Conservation (phyloP, 2,113 vertebrate species). For the cat (Felis catus) region F.catus_Fca126_mat1.0 CM031427.1:25611001-25611500, state of each 20-base stretch:
- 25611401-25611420: neutral
- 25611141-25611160: neutral
- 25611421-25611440: neutral
- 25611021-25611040: neutral
- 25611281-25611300: neutral
- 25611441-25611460: neutral
- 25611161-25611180: neutral
- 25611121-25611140: neutral
- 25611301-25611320: neutral
- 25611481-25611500: neutral
- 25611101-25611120: neutral
- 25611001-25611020: neutral
- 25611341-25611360: neutral
- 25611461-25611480: neutral
- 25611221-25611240: neutral
- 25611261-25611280: neutral
- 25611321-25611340: neutral
- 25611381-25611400: neutral
- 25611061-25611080: neutral
- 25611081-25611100: neutral
- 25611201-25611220: neutral
- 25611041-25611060: neutral
- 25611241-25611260: neutral
- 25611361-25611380: neutral
- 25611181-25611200: neutral